Conservation (phyloP, 1,140 invertebrate species). For the Drosophila truncata region DNA sequence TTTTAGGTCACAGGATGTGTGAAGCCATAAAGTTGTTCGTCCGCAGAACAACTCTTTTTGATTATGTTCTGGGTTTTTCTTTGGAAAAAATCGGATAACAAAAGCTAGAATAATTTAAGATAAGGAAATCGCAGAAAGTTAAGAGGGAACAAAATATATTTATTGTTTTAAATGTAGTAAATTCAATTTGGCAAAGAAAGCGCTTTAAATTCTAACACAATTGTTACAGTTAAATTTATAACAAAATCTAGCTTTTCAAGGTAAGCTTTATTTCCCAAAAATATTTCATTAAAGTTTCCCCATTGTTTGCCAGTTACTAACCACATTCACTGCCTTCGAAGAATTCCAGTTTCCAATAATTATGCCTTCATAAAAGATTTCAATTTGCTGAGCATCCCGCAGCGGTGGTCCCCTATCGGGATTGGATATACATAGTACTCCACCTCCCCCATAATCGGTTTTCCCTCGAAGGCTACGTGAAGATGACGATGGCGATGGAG, state of each 20-base stretch:
- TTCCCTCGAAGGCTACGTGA: slow-evolving; percentile 26
- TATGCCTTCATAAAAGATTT: slow-evolving; percentile 39
- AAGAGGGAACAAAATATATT: background rate
- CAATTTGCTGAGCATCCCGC: slow-evolving; percentile 43
- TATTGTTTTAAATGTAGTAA: background rate
- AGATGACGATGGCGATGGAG: background rate
- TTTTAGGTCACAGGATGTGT: slow-evolving; percentile 44
- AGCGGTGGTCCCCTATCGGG: background rate
- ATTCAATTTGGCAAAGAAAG: background rate
- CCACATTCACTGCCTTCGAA: background rate
- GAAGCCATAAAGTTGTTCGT: slow-evolving; percentile 30
- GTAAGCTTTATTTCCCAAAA: background rate
- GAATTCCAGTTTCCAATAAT: slow-evolving; percentile 29
- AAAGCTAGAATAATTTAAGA: background rate
- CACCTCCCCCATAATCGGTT: slow-evolving; percentile 34
- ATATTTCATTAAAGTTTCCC: slow-evolving; percentile 21
- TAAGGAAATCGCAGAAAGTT: background rate
- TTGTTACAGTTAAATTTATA: background rate
- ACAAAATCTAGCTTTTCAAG: background rate
- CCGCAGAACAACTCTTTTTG: background rate
- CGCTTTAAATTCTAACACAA: too few relatives aligned
- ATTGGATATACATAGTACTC: background rate
- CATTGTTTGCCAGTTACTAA: background rate
- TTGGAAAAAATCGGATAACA: background rate
- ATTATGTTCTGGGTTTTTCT: slow-evolving; percentile 9